Conservation (phyloP, 2,797 vertebrate species). For the Margarornis squamiger region DNA sequence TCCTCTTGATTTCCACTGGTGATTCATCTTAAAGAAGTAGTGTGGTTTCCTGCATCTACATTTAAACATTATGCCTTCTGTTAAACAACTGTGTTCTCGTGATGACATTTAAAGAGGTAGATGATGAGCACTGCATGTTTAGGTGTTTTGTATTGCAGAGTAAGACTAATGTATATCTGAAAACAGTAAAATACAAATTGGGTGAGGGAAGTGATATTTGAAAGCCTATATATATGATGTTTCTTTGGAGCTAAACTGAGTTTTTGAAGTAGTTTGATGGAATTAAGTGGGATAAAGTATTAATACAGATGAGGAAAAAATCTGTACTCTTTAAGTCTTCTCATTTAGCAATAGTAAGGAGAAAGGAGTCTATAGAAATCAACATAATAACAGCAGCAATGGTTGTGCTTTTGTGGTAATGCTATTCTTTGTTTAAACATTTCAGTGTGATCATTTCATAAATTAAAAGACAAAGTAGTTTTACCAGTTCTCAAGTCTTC, state of each 20-base stretch:
- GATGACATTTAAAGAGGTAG: not conserved
- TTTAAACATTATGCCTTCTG: slow-evolving; percentile 26
- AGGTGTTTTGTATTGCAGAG: not conserved
- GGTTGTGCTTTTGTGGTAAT: slow-evolving; percentile 21
- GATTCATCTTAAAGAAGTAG: not conserved
- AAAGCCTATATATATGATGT: not conserved
- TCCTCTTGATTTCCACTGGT: not conserved
- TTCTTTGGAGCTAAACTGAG: not conserved
- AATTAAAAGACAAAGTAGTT: not conserved
- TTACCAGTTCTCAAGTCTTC: not conserved
- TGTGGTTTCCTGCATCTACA: not conserved
- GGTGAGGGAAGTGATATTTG: not conserved
- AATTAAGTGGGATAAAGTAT: not conserved
- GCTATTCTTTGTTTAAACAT: slow-evolving; percentile 19
- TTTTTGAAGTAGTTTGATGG: slow-evolving; percentile 33
- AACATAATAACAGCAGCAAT: not conserved
- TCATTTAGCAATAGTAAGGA: not conserved
- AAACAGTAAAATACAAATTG: not conserved
- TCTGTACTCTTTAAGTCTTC: slow-evolving; percentile 51
- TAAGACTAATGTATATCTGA: not conserved
- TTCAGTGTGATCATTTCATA: not conserved
- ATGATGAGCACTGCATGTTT: not conserved
- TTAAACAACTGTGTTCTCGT: not conserved
- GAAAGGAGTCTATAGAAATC: not conserved
- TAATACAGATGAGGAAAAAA: not conserved